These are phyloP conservation scores for Rhagonycha lutea DNA, from an alignment of 2,888 invertebrate genomes.

Conservation along the genomic window DNA sequence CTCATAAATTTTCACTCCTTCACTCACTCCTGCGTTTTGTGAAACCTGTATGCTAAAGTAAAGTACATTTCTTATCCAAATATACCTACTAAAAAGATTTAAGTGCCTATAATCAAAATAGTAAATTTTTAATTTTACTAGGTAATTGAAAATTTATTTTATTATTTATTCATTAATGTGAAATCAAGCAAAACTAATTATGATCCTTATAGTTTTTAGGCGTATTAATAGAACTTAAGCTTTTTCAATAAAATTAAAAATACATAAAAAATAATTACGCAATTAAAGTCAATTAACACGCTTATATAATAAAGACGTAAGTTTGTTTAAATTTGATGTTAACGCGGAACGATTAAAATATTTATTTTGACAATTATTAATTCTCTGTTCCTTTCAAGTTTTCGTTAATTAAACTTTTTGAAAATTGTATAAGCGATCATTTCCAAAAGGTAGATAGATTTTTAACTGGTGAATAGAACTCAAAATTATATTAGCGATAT, in stretches of 20 bases:
- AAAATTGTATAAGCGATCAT: not conserved
- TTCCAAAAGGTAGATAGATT: not conserved
- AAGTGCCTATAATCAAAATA: too few relatives aligned
- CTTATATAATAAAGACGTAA: not conserved
- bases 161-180: not conserved
- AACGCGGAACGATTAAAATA: not conserved
- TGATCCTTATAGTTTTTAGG: not conserved
- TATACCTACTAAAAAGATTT: too few relatives aligned
- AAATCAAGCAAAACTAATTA: not conserved
- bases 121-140: too few relatives aligned
- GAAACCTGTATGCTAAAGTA: too few relatives aligned
- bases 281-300: not conserved
- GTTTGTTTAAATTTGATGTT: not conserved
- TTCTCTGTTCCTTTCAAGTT: not conserved
- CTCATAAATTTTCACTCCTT: not conserved
- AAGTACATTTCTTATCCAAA: too few relatives aligned
- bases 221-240: not conserved
- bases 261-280: not conserved
- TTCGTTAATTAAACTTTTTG: not conserved
- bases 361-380: not conserved
- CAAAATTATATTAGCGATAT: not conserved
- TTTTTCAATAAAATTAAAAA: not conserved
- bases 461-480: not conserved
- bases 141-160: too few relatives aligned
- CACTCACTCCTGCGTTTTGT: too few relatives aligned